phyloP scores from a whole-genome alignment of 2,888 invertebrate species.

The Synanthedon myopaeformis region DNA sequence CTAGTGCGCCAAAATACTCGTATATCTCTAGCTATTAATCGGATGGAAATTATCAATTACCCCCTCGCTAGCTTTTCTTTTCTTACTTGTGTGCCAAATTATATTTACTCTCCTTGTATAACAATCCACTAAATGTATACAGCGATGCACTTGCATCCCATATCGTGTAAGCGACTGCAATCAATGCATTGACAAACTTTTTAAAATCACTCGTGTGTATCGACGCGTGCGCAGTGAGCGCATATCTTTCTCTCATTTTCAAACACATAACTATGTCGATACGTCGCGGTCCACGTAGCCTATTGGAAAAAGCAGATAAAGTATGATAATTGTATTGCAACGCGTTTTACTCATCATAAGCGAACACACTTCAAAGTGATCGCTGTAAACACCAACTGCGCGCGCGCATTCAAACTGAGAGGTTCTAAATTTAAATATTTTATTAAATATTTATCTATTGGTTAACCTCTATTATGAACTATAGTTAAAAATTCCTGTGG shows the following conservation, averaged over 20 bases:
- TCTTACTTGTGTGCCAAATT: no score
- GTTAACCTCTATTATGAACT: conserved; percentile 21
- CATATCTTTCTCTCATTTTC: conserved; percentile 1
- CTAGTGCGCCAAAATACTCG: no score
- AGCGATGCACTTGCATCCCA: neutral
- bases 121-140: neutral
- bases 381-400: conserved; percentile 25
- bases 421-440: conserved; percentile 52
- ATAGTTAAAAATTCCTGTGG: conserved; percentile 13
- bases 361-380: conserved; percentile 38
- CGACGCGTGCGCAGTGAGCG: conserved; percentile 37
- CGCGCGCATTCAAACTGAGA: conserved; percentile 24
- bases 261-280: conserved; percentile 43
- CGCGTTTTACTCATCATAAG: conserved; percentile 26
- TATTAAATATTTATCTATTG: conserved; percentile 46
- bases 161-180: neutral
- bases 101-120: no score
- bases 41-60: no score
- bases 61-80: no score
- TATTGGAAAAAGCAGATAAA: conserved; percentile 66
- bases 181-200: conserved; percentile 41
- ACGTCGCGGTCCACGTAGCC: conserved; percentile 56
- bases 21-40: no score
- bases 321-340: conserved; percentile 59
- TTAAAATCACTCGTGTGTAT: conserved; percentile 51